Evolutionary conservation across 2,113 vertebrate genomes (phyloP), one percentile per base, ranked within the genome.

Genomic region (Paratilapia polleni): DNA sequence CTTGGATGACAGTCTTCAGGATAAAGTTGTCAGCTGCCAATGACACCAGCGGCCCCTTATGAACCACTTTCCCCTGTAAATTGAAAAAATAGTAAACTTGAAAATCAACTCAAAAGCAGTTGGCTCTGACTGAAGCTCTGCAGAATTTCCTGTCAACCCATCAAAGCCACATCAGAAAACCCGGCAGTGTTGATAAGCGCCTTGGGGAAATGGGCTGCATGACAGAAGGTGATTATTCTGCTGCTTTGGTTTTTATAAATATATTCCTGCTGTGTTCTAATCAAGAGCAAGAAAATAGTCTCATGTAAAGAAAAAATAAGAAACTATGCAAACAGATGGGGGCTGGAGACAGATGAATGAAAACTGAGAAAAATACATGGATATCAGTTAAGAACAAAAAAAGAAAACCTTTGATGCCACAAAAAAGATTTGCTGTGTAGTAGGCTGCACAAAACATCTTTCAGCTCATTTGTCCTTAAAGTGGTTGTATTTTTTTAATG

Each of bases 1-100:
- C 96, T 95, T 91, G 85, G 43, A 96, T 90, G 82, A 95, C 86
- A 24, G 82, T 78, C 88, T 95, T 96, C 80, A 96, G 86, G 80
- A 95, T 57, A 57, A 80, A 91, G 76, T 84, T 59, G 41, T 88
- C 70, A 36, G 73, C 75, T 8, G 77, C 41, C 3, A 77, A 41
- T 24, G 81, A 87, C 81, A 95, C 89, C 89, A 96, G 87, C 0
- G 91, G 94, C 10, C 93, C 94, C 87, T 96, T 96, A 19, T n/a
- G 84, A 81, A 93, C 62, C 70, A 96, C 92, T 77, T 81, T 92
- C 28, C 94, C 95, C 96, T 96, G 80, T 1, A 82, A 75, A 62
- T 52, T 54, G 12, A 14, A 24, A 56, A 70, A 19, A 66, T 11
- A 24, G 11, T 28, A 13, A 4, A 8, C 22, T 43, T 52, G 1